Evolutionary conservation across 2,888 invertebrate species (phyloP), one percentile per base, ranked within the genome.

Genomic region (Axea sp.): DNA sequence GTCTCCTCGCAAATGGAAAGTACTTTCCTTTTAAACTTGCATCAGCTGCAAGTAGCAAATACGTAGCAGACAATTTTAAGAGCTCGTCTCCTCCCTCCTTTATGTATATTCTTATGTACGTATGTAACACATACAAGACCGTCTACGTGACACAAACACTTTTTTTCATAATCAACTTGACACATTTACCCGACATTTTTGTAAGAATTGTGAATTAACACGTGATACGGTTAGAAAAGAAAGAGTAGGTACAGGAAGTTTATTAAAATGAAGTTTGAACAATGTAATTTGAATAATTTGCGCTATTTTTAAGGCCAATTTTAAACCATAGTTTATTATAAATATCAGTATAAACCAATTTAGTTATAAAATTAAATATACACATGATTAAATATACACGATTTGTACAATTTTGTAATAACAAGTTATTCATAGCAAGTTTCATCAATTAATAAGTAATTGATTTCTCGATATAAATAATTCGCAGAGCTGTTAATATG

Each of bases 21-120:
- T 71, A 71, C 69, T 71, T 71, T 71, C 62, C 47, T 62, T 71
- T 62, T 45, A 71, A 39, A 47, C 47, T 59, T 39, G 28, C 59
- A 59, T 57, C 43, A 51, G 43, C 17, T 51, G 51, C 19, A 51
- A 17, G 9, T 51, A 39, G 68, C 39, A 31, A 41, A 31, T 33
- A 45, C 45, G 19, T 33, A 17, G 17, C 15, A 51, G 59, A 68
- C 35, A 41, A 57, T 57, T 45, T 59, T 41, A 33, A 59, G 39
- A 47, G 55, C 24, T 35, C 4, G 3, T 19, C 17, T 24, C 19
- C n/a, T n/a, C 11, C 11, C 12, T 30, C 19, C 17, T 28, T 12
- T 39, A 7, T 12, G 6, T 33, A 47, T 62, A 31, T 62, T 55
- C 26, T 9, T 24, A 31, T 15, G 15, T 15, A 33, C n/a, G 15